Evolutionary conservation across 2,797 vertebrate species (phyloP).

Genomic region (Bufotes viridis): DNA sequence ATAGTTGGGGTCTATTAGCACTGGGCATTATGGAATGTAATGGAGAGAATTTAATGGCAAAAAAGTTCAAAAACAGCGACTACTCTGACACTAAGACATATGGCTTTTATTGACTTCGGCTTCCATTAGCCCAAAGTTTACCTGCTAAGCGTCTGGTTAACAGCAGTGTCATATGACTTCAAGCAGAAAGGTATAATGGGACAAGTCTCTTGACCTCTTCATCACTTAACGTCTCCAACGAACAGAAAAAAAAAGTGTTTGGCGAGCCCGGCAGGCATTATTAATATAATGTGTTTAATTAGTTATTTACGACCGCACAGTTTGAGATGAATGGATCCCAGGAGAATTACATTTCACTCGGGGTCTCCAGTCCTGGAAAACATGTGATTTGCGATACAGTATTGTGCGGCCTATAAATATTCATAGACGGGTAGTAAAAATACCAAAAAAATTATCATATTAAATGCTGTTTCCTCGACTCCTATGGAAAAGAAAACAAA

Average conservation of each 20-base stretch:
- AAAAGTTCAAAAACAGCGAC: slow-evolving; percentile 69
- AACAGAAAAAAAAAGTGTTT: slow-evolving; percentile 70
- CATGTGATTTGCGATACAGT: slow-evolving; percentile 63
- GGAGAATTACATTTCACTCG: slow-evolving; percentile 37
- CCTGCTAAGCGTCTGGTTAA: slow-evolving; percentile 69
- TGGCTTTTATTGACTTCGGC: slow-evolving; percentile 33
- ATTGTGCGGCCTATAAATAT: slow-evolving; percentile 71
- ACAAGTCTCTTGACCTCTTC: slow-evolving; percentile 72
- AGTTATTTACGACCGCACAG: slow-evolving; percentile 58
- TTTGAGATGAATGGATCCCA: slow-evolving; percentile 30
- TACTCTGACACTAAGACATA: slow-evolving; percentile 61
- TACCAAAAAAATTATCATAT: slow-evolving; percentile 71
- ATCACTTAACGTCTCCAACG: slow-evolving; percentile 75
- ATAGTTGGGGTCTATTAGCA: slow-evolving; percentile 43
- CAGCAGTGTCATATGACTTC: slow-evolving; percentile 73
- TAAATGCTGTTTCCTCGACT: slow-evolving; percentile 65
- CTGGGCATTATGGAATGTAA: slow-evolving; percentile 58
- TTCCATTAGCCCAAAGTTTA: slow-evolving; percentile 71
- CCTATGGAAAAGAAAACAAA: slow-evolving; percentile 79
- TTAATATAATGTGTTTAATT: slow-evolving; percentile 63
- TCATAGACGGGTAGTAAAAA: slow-evolving; percentile 75
- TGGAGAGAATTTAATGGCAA: slow-evolving; percentile 66
- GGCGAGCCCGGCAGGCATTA: slow-evolving; percentile 68
- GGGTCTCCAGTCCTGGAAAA: slow-evolving; percentile 4
- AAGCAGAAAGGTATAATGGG: slow-evolving; percentile 76